A percentile compares a stretch with the other conserved stretches of the same genome.
phyloP scores from a whole-genome alignment of 2,797 vertebrate species.

The Sphenodon punctatus region DNA sequence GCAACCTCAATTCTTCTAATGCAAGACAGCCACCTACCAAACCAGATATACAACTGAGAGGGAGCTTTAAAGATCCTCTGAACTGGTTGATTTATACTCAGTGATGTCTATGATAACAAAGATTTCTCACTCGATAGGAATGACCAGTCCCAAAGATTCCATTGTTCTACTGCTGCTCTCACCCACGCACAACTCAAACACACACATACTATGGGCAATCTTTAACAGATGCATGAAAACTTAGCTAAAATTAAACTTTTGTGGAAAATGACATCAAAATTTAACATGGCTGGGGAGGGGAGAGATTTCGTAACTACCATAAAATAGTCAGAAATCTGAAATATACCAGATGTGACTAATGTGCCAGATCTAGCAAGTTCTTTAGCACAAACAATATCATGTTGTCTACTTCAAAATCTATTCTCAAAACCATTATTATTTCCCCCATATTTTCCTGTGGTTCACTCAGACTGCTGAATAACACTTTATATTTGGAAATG shows the following conservation, averaged over 20 bases:
- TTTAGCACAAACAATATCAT: neutral
- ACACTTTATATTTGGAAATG: neutral
- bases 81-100: neutral
- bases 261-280: slow-evolving; percentile 20
- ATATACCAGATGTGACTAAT: slow-evolving; percentile 15
- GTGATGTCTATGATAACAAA: neutral
- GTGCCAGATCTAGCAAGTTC: slow-evolving; percentile 13
- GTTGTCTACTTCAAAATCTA: slow-evolving; percentile 18
- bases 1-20: neutral
- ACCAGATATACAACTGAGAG: slow-evolving; percentile 38
- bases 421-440: neutral
- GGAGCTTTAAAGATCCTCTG: slow-evolving; percentile 20
- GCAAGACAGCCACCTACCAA: slow-evolving; percentile 39
- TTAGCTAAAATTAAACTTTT: slow-evolving; percentile 48
- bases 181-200: slow-evolving; percentile 30
- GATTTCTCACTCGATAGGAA: neutral
- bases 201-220: slow-evolving; percentile 24
- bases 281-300: neutral
- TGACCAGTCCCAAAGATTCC: neutral
- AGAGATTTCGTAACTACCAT: neutral
- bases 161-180: neutral
- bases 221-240: slow-evolving; percentile 42
- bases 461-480: neutral
- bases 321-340: neutral
- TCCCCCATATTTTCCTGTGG: neutral